Conservation (phyloP, 92 coral and sea anemone genomes). For the Zoanthus gigantus region DNA sequence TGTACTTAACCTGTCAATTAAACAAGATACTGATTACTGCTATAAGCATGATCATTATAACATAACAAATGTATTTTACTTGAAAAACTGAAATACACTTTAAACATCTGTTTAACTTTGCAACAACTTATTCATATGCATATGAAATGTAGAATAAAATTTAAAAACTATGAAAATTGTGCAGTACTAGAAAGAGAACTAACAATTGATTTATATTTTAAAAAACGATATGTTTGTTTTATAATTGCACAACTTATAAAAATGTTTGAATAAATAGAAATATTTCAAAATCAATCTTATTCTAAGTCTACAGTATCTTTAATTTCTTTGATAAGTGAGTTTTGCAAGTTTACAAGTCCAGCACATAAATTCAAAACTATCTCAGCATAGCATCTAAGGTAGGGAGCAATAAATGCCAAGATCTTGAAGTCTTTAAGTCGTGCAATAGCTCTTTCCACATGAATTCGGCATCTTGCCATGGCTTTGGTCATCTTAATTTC, state of each 20-base stretch:
- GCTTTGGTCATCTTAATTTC: conserved; percentile 5
- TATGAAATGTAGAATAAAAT: not conserved
- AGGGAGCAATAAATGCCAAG: not conserved
- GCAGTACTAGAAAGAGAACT: not conserved
- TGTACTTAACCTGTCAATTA: not conserved
- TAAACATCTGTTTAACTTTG: conserved; percentile 5
- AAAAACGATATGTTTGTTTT: conserved; percentile 1
- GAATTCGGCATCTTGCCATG: not conserved
- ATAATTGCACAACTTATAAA: conserved; percentile 1
- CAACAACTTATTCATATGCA: not conserved
- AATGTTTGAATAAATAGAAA: not conserved
- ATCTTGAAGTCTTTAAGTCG: conserved; percentile 3
- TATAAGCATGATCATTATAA: not conserved
- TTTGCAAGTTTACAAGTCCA: conserved; percentile 6
- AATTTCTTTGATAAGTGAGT: not conserved
- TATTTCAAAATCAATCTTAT: not conserved
- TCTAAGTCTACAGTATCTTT: not conserved
- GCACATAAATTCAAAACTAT: not conserved
- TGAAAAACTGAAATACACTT: conserved; percentile 4
- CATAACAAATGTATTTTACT: conserved; percentile 1
- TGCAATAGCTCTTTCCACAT: not conserved
- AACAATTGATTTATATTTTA: not conserved
- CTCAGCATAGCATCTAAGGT: conserved; percentile 7
- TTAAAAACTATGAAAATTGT: too few relatives aligned
- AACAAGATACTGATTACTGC: not conserved